Evolutionary conservation across 2,888 invertebrate species (phyloP), one percentile per base, ranked within the genome.

Genomic region (Dolomedes plantarius): DNA sequence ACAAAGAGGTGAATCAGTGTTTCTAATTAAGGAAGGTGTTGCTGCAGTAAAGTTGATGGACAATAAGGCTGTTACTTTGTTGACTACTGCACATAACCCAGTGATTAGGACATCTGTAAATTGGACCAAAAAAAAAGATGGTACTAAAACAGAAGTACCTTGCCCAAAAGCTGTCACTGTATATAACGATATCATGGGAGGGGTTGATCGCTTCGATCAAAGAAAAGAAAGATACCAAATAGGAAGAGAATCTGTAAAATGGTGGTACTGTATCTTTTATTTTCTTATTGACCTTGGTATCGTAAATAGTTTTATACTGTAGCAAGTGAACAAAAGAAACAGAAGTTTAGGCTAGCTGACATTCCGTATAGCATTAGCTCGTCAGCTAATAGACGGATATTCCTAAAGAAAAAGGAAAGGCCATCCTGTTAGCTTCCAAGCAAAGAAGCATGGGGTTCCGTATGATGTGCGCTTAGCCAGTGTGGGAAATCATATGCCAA

Each of bases 311-410:
- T 46, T 46, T 16, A 46, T 46, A 31, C 0, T 62, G 36, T 1
- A 0, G 19, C 19, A 56, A 31, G 27, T 36, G 27, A 62, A 32
- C 16, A 19, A 62, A 16, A 64, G 39, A 39, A 64, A 74, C 36
- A 74, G 74, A 62, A 74, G 28, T 74, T 74, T 74, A 74, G 36
- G 74, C 23, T 16, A 74, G 31, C 64, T 74, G 74, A 74, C 36
- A 64, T 9, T 62, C 62, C 36, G 7, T 62, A 74, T 62, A 74
- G 64, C 62, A 62, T 74, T 36, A 64, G 23, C 9, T 74, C 36
- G 16, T 74, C 36, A 74, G 36, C 62, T 74, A 62, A 62, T 74
- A 74, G 0, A 74, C 16, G 23, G 36, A 27, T 62, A 46, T 46
- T 46, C 9, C 7, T 62, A 11, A 19, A 62, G 32, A 0, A 62